These are phyloP conservation scores for Alentia gelatinosa DNA, from an alignment of 2,888 invertebrate genomes.

Conservation along the genomic window DNA sequence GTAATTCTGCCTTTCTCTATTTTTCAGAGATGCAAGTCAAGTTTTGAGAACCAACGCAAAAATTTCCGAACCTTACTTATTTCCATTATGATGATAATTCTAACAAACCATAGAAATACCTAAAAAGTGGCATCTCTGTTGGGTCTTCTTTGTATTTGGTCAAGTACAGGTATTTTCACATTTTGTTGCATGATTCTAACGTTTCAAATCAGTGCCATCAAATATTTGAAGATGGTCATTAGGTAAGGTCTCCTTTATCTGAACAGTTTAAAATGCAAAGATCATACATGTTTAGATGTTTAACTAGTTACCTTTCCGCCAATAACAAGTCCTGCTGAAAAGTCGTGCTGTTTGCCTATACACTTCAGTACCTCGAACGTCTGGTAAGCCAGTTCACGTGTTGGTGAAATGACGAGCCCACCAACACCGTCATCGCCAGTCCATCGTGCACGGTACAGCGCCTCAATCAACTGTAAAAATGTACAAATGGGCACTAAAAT, in stretches of 20 bases:
- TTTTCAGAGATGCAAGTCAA: too few relatives aligned
- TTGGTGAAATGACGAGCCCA: constrained; percentile 97
- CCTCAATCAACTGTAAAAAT: constrained; percentile 80
- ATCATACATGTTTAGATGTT: background rate
- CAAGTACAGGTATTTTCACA: background rate
- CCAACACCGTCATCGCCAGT: constrained; percentile 93
- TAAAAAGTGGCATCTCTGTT: too few relatives aligned
- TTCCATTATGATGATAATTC: too few relatives aligned
- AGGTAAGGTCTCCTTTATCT: too few relatives aligned
- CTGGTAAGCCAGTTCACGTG: constrained; percentile 97
- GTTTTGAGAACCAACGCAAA: too few relatives aligned
- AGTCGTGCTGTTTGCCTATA: constrained; percentile 93
- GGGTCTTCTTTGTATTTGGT: background rate
- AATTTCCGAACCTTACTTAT: too few relatives aligned
- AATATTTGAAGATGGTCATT: background rate
- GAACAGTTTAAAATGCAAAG: too few relatives aligned
- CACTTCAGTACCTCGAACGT: constrained; percentile 95
- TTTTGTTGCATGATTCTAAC: background rate
- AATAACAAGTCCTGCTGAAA: constrained; percentile 96
- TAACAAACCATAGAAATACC: too few relatives aligned
- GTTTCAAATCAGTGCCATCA: background rate
- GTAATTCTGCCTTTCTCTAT: too few relatives aligned
- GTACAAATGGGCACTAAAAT: too few relatives aligned
- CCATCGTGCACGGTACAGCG: constrained; percentile 91
- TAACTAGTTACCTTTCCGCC: constrained; percentile 81